Evolutionary conservation across 2,113 vertebrate species (phyloP), one percentile per base, ranked within the genome.

Genomic region (Melospiza georgiana): DNA sequence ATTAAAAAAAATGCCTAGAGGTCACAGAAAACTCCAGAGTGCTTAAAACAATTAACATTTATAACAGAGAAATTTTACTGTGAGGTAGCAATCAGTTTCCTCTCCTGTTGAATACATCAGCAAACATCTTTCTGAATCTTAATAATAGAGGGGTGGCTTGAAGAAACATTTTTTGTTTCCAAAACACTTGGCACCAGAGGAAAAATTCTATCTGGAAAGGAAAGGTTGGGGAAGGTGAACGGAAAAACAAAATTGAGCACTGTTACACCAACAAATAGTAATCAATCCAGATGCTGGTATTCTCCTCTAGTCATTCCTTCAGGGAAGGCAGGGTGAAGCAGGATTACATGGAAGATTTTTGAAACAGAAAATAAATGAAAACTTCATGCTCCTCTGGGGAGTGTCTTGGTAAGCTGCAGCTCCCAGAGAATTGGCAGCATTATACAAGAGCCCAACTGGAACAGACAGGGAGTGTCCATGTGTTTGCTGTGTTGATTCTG

Each of bases 41-140:
- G 37, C 39, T 72, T 63, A 61, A 88, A 92, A 95, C 52, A 88
- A 95, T 86, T 93, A 95, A 94, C 52, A 85, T 76, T 94, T 89
- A 31, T 81, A 94, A 43, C 23, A 44, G 37, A 86, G 35, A 91
- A 74, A 65, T 39, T 89, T 62, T 30, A 54, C 41, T 37, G 33
- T 24, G 49, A 87, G 46, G 58, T 41, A 78, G 72, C 51, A 76
- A 84, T 67, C 46, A 49, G 65, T 74, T 48, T 87, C 69, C 35
- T 81, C 65, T 57, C 33, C 72, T 63, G 25, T 30, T 75, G 84
- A 92, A 94, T 80, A 74, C 49, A 81, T 80, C 51, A 62, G 66
- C 33, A 91, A 90, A 88, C 59, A 55, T 20, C 69, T 85, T 95
- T 79, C 74, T 67, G 44, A 94, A 84, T 66, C n/a, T 68, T 94